Evolutionary conservation across 1,140 invertebrate species (phyloP).

Genomic region (Drosophila arawakana): DNA sequence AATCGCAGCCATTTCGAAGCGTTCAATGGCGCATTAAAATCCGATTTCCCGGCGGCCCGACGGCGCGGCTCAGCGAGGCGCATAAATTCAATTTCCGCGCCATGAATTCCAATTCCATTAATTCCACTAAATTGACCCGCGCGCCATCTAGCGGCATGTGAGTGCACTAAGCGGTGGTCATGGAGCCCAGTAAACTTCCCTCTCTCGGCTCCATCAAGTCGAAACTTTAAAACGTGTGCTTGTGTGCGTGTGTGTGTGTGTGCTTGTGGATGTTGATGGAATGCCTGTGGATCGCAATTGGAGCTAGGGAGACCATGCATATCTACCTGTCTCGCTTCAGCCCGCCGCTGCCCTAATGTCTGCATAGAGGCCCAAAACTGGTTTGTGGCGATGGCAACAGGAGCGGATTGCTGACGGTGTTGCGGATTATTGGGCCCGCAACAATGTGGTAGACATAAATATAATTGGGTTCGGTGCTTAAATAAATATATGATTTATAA

Average conservation of each 20-base stretch:
- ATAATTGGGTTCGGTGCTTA: too few species aligned
- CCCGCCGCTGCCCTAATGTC: conserved; percentile 7
- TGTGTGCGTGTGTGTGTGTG: conserved; percentile 19
- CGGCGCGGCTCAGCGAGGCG: conserved; percentile 54
- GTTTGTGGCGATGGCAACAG: conserved; percentile 44
- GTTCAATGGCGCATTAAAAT: conserved; percentile 83
- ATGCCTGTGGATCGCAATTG: conserved; percentile 64
- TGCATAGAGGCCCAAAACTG: conserved; percentile 43
- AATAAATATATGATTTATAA: too few species aligned
- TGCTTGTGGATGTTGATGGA: conserved; percentile 40
- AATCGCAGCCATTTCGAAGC: conserved; percentile 78
- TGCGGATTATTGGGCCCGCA: conserved; percentile 32
- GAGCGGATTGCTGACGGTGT: conserved; percentile 34
- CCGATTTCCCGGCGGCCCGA: conserved; percentile 61
- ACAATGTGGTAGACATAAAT: too few species aligned
- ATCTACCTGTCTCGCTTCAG: conserved; percentile 44
- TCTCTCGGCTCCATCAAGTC: too few species aligned
- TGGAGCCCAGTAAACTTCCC: conserved; percentile 8
- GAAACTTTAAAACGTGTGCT: conserved; percentile 56
- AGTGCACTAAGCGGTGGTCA: conserved; percentile 55
- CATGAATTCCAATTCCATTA: conserved; percentile 84
- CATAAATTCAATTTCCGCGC: conserved; percentile 83
- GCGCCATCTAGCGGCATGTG: conserved; percentile 83
- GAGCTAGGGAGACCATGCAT: conserved; percentile 42
- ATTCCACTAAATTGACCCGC: conserved; percentile 84